These are phyloP conservation scores for Anastatus disparis DNA, from an alignment of 1,140 invertebrate species.

Conservation along the genomic window DNA sequence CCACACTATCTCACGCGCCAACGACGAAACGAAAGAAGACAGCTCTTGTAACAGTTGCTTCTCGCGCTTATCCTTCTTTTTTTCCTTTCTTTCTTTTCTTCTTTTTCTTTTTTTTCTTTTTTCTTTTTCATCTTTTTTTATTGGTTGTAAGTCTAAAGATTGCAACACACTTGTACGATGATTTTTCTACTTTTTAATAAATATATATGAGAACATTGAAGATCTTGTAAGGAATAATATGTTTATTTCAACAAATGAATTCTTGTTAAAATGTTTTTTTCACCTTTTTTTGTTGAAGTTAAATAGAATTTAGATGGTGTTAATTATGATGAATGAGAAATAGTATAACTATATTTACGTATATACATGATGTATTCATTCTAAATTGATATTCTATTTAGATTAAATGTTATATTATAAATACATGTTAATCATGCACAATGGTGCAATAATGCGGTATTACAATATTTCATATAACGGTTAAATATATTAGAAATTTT, in stretches of 20 bases:
- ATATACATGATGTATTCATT: too few relatives aligned
- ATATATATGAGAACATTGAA: neutral
- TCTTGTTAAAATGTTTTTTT: neutral
- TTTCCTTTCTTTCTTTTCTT: neutral
- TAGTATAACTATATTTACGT: too few relatives aligned
- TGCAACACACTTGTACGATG: neutral
- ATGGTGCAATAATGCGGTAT: too few relatives aligned
- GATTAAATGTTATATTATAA: too few relatives aligned
- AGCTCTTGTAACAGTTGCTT: conserved; percentile 24
- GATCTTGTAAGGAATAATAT: neutral
- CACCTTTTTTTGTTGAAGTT: too few relatives aligned
- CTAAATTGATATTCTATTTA: too few relatives aligned
- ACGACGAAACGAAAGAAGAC: conserved; percentile 37
- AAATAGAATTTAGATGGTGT: too few relatives aligned
- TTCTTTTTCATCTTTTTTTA: neutral
- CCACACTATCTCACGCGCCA: conserved; percentile 31
- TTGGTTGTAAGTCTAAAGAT: neutral
- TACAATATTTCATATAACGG: too few relatives aligned
- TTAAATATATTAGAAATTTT: too few relatives aligned
- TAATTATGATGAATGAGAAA: too few relatives aligned
- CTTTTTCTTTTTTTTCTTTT: conserved; percentile 1
- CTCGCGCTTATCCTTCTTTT: neutral
- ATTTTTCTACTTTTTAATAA: conserved; percentile 9
- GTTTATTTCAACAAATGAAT: neutral
- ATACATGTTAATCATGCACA: too few relatives aligned